Evolutionary conservation across 2,113 vertebrate genomes (phyloP).

Genomic region (Sturnira hondurensis): DNA sequence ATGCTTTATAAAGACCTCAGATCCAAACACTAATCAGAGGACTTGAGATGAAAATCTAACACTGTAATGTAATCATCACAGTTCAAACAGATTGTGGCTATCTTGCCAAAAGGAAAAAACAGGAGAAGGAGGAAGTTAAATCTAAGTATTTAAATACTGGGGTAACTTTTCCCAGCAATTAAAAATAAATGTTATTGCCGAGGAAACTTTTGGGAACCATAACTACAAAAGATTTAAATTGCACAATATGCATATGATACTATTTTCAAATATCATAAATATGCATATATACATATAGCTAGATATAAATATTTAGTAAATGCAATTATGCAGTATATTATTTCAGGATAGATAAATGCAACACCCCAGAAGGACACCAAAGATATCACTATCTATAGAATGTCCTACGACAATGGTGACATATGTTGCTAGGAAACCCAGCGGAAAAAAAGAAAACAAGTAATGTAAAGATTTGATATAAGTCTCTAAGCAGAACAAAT

Average conservation of each 20-base stretch:
- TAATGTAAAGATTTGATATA: not conserved
- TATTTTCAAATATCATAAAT: conserved; percentile 44
- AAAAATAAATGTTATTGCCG: conserved; percentile 4
- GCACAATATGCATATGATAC: not conserved
- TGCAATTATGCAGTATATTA: not conserved
- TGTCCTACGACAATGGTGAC: not conserved
- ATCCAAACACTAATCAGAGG: not conserved
- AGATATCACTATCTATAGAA: not conserved
- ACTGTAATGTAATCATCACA: not conserved
- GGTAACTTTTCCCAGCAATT: conserved; percentile 28
- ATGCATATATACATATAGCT: not conserved
- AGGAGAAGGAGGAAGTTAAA: not conserved
- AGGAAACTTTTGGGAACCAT: not conserved
- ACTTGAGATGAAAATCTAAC: not conserved
- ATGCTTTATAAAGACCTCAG: not conserved
- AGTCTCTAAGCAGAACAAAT: conserved; percentile 44
- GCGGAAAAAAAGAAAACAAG: not conserved
- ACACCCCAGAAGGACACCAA: not conserved
- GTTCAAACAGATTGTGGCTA: not conserved
- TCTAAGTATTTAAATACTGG: not conserved
- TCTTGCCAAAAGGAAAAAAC: not conserved
- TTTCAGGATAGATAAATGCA: conserved; percentile 8
- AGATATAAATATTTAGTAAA: not conserved
- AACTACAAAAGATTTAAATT: conserved; percentile 4
- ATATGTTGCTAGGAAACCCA: conserved; percentile 45